These are phyloP conservation scores for Chorisops tibialis DNA, from an alignment of 2,888 invertebrate genomes.

Conservation along the genomic window DNA sequence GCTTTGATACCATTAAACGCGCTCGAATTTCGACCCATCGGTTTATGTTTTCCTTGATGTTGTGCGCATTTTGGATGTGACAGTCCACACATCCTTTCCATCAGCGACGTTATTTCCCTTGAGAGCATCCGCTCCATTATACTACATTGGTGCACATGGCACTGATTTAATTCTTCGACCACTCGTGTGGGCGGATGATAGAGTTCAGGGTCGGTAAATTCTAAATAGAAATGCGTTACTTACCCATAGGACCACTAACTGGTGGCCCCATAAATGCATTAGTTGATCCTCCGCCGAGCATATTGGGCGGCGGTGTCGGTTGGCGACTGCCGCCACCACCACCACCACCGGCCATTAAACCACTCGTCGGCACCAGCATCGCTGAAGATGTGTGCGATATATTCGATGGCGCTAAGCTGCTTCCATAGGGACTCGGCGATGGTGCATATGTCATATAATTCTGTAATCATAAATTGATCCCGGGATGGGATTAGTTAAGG, in stretches of 20 bases:
- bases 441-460: conserved; percentile 50
- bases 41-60: too few species aligned
- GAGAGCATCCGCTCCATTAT: too few species aligned
- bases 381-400: conserved; percentile 41
- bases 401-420: conserved; percentile 41
- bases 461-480: conserved; percentile 31
- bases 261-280: conserved; percentile 32
- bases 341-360: conserved; percentile 38
- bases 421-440: conserved; percentile 46
- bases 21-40: too few species aligned
- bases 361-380: conserved; percentile 46
- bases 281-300: conserved; percentile 28
- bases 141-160: not conserved
- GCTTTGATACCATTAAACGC: too few species aligned
- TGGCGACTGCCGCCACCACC: conserved; percentile 36
- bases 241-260: conserved; percentile 31
- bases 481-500: conserved; percentile 12
- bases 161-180: conserved; percentile 8
- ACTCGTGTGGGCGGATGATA: conserved; percentile 41
- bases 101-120: too few species aligned
- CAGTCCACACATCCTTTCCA: too few species aligned
- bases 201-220: conserved; percentile 35
- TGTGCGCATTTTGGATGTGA: too few species aligned
- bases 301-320: conserved; percentile 41
- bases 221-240: conserved; percentile 23